Percentiles rank a stretch among this genome's conserved stretches.
Evolutionary conservation across 2,888 invertebrate genomes (phyloP).

Genomic region (Dorcus parallelipipedus): DNA sequence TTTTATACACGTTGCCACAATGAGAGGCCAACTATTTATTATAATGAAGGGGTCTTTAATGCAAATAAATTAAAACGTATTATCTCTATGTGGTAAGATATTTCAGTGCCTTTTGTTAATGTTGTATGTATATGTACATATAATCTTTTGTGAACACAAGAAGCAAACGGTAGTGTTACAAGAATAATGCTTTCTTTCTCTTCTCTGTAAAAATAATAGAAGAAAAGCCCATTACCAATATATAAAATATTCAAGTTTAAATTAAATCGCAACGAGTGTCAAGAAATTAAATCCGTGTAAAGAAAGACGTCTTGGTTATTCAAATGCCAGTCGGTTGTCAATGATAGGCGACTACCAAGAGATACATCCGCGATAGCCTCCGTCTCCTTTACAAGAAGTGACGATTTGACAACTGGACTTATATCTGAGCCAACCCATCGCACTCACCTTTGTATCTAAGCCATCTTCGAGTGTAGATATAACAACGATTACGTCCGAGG

Average conservation of each 20-base stretch:
- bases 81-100: too few relatives aligned
- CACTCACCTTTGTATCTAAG: background rate
- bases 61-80: background rate
- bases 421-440: conserved; percentile 10
- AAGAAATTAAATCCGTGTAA: background rate
- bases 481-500: background rate
- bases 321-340: conserved; percentile 4
- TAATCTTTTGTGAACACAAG: too few relatives aligned
- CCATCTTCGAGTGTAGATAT: background rate
- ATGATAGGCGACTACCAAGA: conserved; percentile 5
- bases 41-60: background rate
- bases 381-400: conserved; percentile 12
- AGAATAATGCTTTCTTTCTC: too few relatives aligned
- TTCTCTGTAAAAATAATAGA: too few relatives aligned
- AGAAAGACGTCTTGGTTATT: conserved; percentile 6
- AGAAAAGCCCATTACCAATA: too few relatives aligned
- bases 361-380: background rate
- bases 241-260: too few relatives aligned
- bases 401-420: conserved; percentile 23
- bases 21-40: background rate
- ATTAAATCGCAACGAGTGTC: too few relatives aligned
- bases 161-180: too few relatives aligned
- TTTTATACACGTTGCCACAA: background rate
- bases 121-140: too few relatives aligned
- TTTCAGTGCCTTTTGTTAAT: too few relatives aligned